Percentiles rank a stretch among this genome's conserved stretches.
These are phyloP conservation scores for Ciconia nigra DNA, from an alignment of 2,797 vertebrate species.

Conservation along the genomic window DNA sequence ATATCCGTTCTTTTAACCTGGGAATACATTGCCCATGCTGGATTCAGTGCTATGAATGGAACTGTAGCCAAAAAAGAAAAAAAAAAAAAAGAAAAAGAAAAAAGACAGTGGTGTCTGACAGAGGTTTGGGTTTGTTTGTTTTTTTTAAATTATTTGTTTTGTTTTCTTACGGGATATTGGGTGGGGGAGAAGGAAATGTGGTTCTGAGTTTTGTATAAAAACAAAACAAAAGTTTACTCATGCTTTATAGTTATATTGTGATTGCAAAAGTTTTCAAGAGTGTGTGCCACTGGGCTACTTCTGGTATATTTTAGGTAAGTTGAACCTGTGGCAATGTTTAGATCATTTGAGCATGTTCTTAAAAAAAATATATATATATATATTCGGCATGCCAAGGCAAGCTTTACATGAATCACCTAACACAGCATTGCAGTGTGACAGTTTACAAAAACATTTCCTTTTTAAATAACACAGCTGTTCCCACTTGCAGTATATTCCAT, in stretches of 20 bases:
- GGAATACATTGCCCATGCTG: constrained; percentile 47
- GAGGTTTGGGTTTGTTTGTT: background rate
- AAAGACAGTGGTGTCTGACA: constrained; percentile 10
- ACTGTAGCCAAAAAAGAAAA: background rate
- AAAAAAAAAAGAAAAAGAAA: background rate
- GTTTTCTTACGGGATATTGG: constrained; percentile 24
- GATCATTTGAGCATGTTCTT: constrained; percentile 67
- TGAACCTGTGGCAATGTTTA: constrained; percentile 58
- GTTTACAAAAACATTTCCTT: constrained; percentile 69
- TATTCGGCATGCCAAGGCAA: constrained; percentile 50
- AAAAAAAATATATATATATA: background rate
- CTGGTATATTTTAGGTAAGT: constrained; percentile 46
- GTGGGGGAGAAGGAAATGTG: constrained; percentile 36
- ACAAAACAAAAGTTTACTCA: constrained; percentile 62
- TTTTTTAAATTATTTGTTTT: constrained; percentile 13
- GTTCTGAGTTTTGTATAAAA: constrained; percentile 72
- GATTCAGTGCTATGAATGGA: constrained; percentile 30
- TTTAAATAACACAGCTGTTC: constrained; percentile 58
- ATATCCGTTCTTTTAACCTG: constrained; percentile 41
- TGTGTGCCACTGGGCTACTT: constrained; percentile 55
- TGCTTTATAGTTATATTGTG: constrained; percentile 68
- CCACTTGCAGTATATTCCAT: constrained; percentile 61
- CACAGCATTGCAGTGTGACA: constrained; percentile 64
- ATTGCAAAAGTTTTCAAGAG: constrained; percentile 62
- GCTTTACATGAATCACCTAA: constrained; percentile 64